Evolutionary conservation across 1,140 invertebrate species (phyloP), one percentile per base, ranked within the genome.

Genomic region (Aphaenogaster rudis): DNA sequence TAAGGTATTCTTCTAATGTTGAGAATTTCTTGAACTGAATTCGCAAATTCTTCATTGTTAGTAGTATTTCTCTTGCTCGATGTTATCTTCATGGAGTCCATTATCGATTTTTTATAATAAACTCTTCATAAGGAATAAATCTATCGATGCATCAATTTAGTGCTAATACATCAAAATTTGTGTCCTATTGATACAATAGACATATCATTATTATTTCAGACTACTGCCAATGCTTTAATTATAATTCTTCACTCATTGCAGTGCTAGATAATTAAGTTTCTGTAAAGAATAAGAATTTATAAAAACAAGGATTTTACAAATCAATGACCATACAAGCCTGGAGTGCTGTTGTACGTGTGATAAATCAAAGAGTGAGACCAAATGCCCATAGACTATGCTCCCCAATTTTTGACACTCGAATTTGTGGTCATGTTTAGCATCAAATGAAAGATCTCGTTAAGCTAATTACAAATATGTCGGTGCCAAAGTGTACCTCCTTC

Each of bases 11-110:
- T 36, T 36, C 28, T 33, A 1, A 7, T 36, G 59, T 36, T 36
- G 28, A 33, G 36, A 36, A 57, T 7, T 21, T 57, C n/a, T 57
- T 57, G 8, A 45, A 45, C 17, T 15, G 8, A 7, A 57, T 57
- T 21, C 9, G 7, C n/a, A 21, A 57, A 2, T 57, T 57, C 8
- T n/a, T n/a, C 11, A 63, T 28, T 28, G 6, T 63, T 15, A 59
- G 28, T 11, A 63, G 13, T 63, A 39, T 50, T 15, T 48, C 15
- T 50, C 36, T 7, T 50, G 13, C 21, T 28, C 9, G 21, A 2
- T 48, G 66, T 69, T 48, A 48, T 67, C 64, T 69, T 69, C 39
- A 69, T 45, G 42, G 11, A 69, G 11, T 69, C 9, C 3, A n/a
- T 69, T 15, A 13, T 69, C 8, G 0, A 48, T 50, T 48, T 48